phyloP scores from a whole-genome alignment of 2,797 vertebrate species.

The Argya squamiceps region DNA sequence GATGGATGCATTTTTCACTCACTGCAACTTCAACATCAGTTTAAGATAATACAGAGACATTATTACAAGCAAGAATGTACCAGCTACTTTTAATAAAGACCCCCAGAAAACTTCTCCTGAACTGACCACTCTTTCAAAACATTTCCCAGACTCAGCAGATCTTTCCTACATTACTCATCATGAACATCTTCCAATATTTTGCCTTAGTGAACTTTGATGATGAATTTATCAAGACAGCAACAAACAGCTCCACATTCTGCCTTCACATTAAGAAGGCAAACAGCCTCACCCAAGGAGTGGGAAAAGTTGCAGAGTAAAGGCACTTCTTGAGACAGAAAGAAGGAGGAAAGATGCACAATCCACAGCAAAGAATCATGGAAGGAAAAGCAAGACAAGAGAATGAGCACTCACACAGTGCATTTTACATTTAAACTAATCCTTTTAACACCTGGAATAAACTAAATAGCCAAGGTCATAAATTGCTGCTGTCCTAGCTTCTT shows the following conservation, averaged over 20 bases:
- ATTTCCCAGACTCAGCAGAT: neutral
- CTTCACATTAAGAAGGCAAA: neutral
- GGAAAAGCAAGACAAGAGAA: neutral
- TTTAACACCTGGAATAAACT: neutral
- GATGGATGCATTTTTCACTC: neutral
- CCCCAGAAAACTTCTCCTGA: neutral
- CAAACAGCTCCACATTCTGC: neutral
- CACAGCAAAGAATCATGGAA: neutral
- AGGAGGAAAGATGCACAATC: neutral
- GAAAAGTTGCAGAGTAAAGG: neutral
- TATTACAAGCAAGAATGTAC: neutral
- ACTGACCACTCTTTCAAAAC: neutral
- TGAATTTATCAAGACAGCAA: neutral
- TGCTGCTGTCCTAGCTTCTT: neutral
- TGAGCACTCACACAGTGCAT: neutral
- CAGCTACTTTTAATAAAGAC: neutral
- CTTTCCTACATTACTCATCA: neutral
- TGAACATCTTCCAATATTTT: neutral
- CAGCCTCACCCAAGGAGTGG: neutral
- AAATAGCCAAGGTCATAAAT: neutral
- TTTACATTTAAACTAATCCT: neutral
- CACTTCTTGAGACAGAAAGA: neutral
- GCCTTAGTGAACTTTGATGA: neutral
- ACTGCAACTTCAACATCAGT: neutral
- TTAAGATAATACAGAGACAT: neutral